A percentile compares a stretch with the other conserved stretches of the same genome.
These are phyloP conservation scores for Magallana gigas DNA, from an alignment of 1,140 invertebrate genomes.

Conservation along the genomic window DNA sequence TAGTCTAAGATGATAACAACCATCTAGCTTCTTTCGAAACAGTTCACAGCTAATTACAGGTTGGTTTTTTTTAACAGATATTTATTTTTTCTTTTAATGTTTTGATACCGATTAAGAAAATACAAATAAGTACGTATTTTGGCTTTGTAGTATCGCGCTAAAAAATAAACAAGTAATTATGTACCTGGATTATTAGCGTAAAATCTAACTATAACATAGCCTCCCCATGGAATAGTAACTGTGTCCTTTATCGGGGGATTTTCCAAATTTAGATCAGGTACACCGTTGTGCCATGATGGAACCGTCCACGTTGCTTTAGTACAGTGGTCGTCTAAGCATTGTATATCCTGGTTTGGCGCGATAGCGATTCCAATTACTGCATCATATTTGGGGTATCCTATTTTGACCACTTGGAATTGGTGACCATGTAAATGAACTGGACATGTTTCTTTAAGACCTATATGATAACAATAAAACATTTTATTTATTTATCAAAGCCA, in stretches of 20 bases:
- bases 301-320: constrained; percentile 49
- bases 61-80: too few relatives aligned
- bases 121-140: too few relatives aligned
- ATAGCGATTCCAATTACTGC: constrained; percentile 36
- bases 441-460: constrained; percentile 82
- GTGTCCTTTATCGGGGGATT: constrained; percentile 86
- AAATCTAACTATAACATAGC: constrained; percentile 85
- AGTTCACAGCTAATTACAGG: too few relatives aligned
- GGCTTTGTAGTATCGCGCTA: constrained; percentile 74
- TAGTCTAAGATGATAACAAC: too few relatives aligned
- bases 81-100: too few relatives aligned
- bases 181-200: constrained; percentile 71
- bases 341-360: constrained; percentile 46
- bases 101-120: too few relatives aligned
- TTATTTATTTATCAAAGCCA: too few relatives aligned
- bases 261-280: constrained; percentile 70
- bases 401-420: constrained; percentile 84
- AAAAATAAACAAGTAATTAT: background rate
- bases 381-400: constrained; percentile 70
- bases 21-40: too few relatives aligned
- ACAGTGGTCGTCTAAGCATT: constrained; percentile 40
- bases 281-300: constrained; percentile 31
- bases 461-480: too few relatives aligned
- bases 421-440: constrained; percentile 88
- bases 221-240: constrained; percentile 84